phyloP scores from a whole-genome alignment of 2,797 vertebrate species.

The Ciconia nigra region DNA sequence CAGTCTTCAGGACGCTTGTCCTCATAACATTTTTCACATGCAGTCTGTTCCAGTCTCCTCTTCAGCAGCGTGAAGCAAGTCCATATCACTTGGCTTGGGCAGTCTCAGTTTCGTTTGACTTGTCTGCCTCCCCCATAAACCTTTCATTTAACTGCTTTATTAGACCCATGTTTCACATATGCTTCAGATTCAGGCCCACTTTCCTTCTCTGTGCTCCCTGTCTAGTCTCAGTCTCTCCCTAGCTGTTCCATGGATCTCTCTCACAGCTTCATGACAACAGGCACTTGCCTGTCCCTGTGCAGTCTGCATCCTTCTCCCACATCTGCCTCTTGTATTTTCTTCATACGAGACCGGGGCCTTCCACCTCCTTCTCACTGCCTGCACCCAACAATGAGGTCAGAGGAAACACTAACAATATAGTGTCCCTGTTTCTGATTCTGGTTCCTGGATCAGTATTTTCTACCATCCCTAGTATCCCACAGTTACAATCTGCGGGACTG shows the following conservation, averaged over 20 bases:
- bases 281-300: not conserved
- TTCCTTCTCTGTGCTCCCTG: not conserved
- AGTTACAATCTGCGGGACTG: not conserved
- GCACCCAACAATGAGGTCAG: not conserved
- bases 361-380: not conserved
- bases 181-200: not conserved
- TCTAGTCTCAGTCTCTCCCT: not conserved
- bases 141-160: not conserved
- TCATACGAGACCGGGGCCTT: fast-evolving
- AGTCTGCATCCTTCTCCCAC: not conserved
- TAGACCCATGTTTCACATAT: not conserved
- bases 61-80: not conserved
- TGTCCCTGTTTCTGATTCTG: not conserved
- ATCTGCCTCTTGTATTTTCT: not conserved
- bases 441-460: not conserved
- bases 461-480: fast-evolving
- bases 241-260: not conserved
- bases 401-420: not conserved
- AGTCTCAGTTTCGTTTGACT: not conserved
- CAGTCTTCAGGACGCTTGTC: not conserved
- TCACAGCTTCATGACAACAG: not conserved
- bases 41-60: not conserved
- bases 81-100: not conserved
- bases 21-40: not conserved
- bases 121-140: not conserved